A percentile compares a stretch with the other conserved stretches of the same genome.
Evolutionary conservation across 2,797 vertebrate genomes (phyloP).

Genomic region (Lithobates sylvaticus): DNA sequence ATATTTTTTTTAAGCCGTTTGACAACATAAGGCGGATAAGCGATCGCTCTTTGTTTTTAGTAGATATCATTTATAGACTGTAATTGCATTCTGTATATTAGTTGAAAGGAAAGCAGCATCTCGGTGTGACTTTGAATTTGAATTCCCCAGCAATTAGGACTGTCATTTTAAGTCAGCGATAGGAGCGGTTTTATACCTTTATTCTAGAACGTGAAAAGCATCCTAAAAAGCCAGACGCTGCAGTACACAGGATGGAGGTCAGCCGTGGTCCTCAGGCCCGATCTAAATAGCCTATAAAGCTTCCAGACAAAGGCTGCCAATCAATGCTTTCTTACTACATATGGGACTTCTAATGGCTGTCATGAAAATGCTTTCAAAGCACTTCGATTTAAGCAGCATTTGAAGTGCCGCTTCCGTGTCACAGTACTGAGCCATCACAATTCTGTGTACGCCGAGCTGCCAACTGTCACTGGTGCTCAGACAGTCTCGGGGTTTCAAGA

Average conservation of each 20-base stretch:
- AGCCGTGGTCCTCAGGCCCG: not conserved
- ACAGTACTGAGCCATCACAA: slow-evolving; percentile 12
- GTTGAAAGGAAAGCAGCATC: no score
- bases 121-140: not conserved
- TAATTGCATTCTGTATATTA: no score
- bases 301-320: slow-evolving; percentile 18
- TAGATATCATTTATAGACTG: no score
- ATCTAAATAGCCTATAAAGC: not conserved
- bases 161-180: not conserved
- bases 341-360: slow-evolving; percentile 31
- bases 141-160: not conserved
- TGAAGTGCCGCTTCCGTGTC: slow-evolving; percentile 27
- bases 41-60: no score
- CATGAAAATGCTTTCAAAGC: slow-evolving; percentile 29
- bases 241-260: not conserved
- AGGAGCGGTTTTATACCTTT: not conserved
- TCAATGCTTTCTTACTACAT: slow-evolving; percentile 33
- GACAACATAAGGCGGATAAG: no score
- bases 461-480: not conserved
- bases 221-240: not conserved
- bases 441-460: not conserved
- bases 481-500: not conserved
- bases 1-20: no score
- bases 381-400: not conserved
- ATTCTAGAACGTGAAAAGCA: not conserved